Percentiles rank a stretch among this genome's conserved stretches.
Evolutionary conservation across 64 coral and sea anemone genomes (phyloP).

Genomic region (Trachythela sp.): DNA sequence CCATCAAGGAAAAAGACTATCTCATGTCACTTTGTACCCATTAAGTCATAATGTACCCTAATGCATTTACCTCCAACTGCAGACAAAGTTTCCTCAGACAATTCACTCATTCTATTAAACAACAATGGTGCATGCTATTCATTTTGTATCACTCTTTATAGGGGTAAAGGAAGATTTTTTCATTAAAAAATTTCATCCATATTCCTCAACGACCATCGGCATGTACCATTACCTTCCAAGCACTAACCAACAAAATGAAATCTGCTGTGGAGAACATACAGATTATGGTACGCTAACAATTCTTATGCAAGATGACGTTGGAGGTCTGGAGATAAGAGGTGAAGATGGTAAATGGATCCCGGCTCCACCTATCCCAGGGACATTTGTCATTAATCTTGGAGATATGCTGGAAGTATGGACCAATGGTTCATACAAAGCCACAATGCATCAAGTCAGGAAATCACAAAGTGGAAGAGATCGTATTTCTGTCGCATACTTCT

Average conservation of each 20-base stretch:
- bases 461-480: constrained; percentile 24
- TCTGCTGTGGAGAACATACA: constrained; percentile 50
- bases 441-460: constrained; percentile 48
- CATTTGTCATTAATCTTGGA: constrained; percentile 33
- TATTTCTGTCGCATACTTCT: not conserved
- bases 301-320: constrained; percentile 40
- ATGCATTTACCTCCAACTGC: no score
- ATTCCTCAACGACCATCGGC: constrained; percentile 42
- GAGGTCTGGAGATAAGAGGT: constrained; percentile 41
- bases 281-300: constrained; percentile 38
- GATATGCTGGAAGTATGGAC: constrained; percentile 29
- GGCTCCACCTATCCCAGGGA: constrained; percentile 20
- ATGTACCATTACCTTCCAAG: constrained; percentile 64
- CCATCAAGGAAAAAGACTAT: no score
- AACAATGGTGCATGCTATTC: not conserved
- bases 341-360: not conserved
- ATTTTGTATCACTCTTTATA: not conserved
- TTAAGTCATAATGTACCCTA: no score
- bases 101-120: no score
- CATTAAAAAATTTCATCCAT: constrained; percentile 32
- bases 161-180: constrained; percentile 52
- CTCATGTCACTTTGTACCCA: no score
- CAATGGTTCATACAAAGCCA: constrained; percentile 6
- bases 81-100: no score
- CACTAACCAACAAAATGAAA: constrained; percentile 1